Evolutionary conservation across 1,140 invertebrate species (phyloP), one percentile per base, ranked within the genome.

Genomic region (Nasonia giraulti): DNA sequence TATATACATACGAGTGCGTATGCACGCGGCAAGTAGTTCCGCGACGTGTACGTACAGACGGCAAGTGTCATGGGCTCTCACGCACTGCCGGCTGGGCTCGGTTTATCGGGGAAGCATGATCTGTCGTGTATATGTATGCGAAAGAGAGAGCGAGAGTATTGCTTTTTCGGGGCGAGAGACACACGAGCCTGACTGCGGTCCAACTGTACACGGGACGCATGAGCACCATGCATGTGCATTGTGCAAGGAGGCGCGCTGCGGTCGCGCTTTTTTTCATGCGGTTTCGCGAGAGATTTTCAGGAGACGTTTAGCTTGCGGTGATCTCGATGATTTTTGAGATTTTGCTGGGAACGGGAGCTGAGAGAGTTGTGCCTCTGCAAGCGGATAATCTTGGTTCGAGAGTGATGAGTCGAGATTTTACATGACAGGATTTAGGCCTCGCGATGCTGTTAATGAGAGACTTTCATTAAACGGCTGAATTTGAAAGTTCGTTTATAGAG

Each of bases 31-130:
- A 8, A 44, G 40, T 44, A 10, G 40, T 44, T 44, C 7, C 10
- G 7, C 40, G 8, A 77, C 73, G 78, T 78, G 44, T 12, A 75
- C 31, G 7, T 20, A 50, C 40, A 47, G 62, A 40, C 23, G 66
- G 73, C 20, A 66, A 79, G 40, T 82, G 86, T 86, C 84, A 89
- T 90, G 86, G 87, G 85, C 90, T 89, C 90, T 89, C 88, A 92
- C 91, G 91, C 91, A 92, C 88, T 89, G 88, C 89, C 89, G 86
- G 81, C 87, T 90, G 86, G 89, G 89, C 90, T 89, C 87, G 86
- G 88, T 86, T 88, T 91, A 92, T 91, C 90, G 89, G 91, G 91
- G 84, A 88, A 92, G 88, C 89, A 92, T 92, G 88, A 91, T 90
- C 89, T 62, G 17, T 62, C 17, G 55, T n/a, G 20, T 62, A 62